Evolutionary conservation across 2,797 vertebrate species (phyloP).

Genomic region (Distichodus sexfasciatus): DNA sequence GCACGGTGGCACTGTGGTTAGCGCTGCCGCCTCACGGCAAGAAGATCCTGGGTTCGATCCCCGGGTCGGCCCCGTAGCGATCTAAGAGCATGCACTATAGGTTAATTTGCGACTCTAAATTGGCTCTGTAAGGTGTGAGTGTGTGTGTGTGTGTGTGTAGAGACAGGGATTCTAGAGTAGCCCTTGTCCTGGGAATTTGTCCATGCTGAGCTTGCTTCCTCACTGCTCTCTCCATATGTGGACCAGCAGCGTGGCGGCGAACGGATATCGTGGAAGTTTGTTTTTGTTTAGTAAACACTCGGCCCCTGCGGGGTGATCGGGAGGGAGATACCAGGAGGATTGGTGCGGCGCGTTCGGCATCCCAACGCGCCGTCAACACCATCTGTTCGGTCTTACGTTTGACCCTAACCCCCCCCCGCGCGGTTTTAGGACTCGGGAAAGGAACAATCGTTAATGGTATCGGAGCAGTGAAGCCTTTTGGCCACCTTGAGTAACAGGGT

Average conservation of each 20-base stretch:
- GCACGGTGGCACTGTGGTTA: no score
- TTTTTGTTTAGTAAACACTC: constrained; percentile 35
- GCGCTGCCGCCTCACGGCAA: no score
- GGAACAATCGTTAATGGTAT: constrained; percentile 26
- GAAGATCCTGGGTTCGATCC: no score
- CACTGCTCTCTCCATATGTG: constrained; percentile 28
- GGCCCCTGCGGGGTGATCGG: constrained; percentile 13
- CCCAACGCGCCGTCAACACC: constrained; percentile 23
- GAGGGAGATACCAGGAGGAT: constrained; percentile 11
- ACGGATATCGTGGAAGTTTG: constrained; percentile 19
- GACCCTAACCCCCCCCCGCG: constrained; percentile 21
- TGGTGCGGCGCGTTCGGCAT: constrained; percentile 6
- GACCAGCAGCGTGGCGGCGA: background rate
- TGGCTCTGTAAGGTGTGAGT: no score
- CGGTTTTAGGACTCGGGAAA: constrained; percentile 12
- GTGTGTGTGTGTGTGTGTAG: no score
- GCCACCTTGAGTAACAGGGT: background rate
- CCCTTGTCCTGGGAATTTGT: constrained; percentile 8
- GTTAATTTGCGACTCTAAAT: no score
- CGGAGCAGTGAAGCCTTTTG: background rate
- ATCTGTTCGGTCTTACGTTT: constrained; percentile 39
- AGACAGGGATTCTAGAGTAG: background rate
- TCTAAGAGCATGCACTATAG: no score
- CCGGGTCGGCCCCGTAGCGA: no score
- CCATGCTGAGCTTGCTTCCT: background rate